Conservation (phyloP, 2,797 vertebrate genomes). For the Muraenolepis orangiensis region DNA sequence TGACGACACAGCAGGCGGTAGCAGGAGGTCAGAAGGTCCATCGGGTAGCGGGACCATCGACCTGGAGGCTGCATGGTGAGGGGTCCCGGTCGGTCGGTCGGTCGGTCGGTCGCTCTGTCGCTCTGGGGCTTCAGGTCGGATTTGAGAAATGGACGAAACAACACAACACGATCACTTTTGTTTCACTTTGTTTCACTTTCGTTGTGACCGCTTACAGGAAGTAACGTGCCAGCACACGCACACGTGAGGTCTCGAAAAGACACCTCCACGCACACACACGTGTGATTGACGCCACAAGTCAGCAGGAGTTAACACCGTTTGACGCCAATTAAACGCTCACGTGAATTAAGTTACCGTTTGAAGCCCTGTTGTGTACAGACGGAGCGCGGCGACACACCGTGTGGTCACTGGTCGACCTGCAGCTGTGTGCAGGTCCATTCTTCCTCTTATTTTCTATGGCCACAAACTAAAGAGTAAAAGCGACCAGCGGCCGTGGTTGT, state of each 20-base stretch:
- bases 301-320: neutral
- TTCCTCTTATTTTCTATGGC: neutral
- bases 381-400: no score
- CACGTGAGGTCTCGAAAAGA: no score
- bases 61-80: no score
- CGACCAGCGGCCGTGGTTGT: neutral
- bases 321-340: neutral
- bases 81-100: no score
- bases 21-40: neutral
- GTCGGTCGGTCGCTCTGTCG: no score
- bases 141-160: no score
- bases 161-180: no score
- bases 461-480: neutral
- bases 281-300: neutral
- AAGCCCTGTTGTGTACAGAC: neutral
- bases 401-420: no score
- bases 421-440: neutral
- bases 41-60: no score
- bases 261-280: no score
- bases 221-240: neutral
- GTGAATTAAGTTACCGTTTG: neutral
- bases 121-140: no score
- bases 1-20: neutral
- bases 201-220: neutral
- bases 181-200: neutral